Evolutionary conservation across 2,797 vertebrate genomes (phyloP), one percentile per base, ranked within the genome.

Genomic region (Chloroceryle amazona): DNA sequence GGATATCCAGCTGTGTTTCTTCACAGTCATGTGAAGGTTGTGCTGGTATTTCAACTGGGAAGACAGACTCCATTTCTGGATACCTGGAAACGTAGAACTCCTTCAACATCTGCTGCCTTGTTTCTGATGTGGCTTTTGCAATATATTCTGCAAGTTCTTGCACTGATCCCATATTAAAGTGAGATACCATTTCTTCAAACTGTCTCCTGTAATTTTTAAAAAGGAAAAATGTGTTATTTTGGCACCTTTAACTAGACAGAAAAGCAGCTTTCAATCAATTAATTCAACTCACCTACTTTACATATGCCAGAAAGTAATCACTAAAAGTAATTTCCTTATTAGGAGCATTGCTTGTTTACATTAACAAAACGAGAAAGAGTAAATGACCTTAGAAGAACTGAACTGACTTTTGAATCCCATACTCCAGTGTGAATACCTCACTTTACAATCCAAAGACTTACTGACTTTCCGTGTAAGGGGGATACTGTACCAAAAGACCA

Each of bases 161-260:
- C 52, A 97, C 86, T 67, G 99, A 98, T 89, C 93, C 52, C 44
- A 98, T 98, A 39, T 98, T 97, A 35, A 99, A 99, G 75, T 98
- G 97, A 67, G 95, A 97, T 15, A 98, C 98, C 99, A 99, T 99
- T 94, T 99, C 98, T 89, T 98, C 98, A 97, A 99, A 98, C 62
- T 99, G 99, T 86, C 98, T 98, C 97, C 99, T 99, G 95, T 52
- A 96, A 90, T 93, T 62, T 96, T 72, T n/a, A 96, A 82, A 51
- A 81, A 96, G 85, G 41, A 96, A 97, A 98, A 94, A 68, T 6
- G 51, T 5, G 3, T 93, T 66, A 71, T 22, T n/a, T 31, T 66
- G n/a, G 87, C 55, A 68, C 31, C 33, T 63, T 93, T 81, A 91
- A 89, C 78, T 65, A 49, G 54, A 67, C 83, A 39, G 2, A 62